These are phyloP conservation scores for Novumbra hubbsi DNA, from an alignment of 2,797 vertebrate genomes.

Conservation along the genomic window DNA sequence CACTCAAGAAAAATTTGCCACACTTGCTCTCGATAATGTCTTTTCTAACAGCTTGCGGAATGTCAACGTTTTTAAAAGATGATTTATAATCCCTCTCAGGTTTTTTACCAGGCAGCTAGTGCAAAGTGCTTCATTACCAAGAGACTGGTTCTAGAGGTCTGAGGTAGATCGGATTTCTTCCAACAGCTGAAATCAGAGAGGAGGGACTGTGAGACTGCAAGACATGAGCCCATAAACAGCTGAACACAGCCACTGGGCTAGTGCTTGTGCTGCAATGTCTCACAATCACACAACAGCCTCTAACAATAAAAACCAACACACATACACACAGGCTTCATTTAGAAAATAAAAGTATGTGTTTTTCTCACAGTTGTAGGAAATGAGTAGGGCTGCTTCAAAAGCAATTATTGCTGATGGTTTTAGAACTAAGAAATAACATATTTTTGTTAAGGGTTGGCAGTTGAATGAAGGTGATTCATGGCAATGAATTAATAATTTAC, in stretches of 20 bases:
- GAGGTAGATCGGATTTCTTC: constrained; percentile 70
- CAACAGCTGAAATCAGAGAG: constrained; percentile 76
- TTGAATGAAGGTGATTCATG: too few species aligned
- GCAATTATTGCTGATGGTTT: background rate
- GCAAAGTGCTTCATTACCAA: constrained; percentile 63
- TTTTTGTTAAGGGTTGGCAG: too few species aligned
- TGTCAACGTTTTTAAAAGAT: constrained; percentile 38
- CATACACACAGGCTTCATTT: constrained; percentile 3
- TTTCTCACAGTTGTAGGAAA: background rate
- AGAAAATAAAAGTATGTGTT: background rate
- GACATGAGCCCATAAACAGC: constrained; percentile 73
- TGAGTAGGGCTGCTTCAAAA: background rate
- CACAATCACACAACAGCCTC: constrained; percentile 39
- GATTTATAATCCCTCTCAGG: constrained; percentile 40
- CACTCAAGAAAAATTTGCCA: constrained; percentile 12
- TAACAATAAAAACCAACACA: constrained; percentile 37
- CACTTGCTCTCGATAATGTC: constrained; percentile 24
- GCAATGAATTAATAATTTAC: too few species aligned
- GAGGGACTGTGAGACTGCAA: constrained; percentile 53
- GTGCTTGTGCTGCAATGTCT: constrained; percentile 46
- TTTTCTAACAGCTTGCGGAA: constrained; percentile 31
- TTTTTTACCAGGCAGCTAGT: constrained; percentile 45
- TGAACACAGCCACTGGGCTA: constrained; percentile 62
- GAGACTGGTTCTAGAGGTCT: constrained; percentile 47
- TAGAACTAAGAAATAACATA: background rate